These are phyloP conservation scores for Rhinopithecus roxellana DNA, from an alignment of 2,113 vertebrate species.

Conservation along the genomic window DNA sequence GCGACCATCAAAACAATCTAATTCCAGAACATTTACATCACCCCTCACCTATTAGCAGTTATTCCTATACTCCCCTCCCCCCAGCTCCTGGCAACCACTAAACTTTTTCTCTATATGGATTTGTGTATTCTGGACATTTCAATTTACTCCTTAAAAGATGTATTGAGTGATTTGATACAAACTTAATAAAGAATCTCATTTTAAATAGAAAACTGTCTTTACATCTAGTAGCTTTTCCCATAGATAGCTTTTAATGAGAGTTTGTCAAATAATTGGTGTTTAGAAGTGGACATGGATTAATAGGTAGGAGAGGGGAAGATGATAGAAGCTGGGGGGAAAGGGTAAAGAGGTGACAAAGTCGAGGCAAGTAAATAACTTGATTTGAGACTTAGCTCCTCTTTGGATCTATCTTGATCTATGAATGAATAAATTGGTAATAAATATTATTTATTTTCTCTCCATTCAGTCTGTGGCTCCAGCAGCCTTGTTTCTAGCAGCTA, in stretches of 20 bases:
- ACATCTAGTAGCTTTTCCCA: neutral
- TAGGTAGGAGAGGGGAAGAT: neutral
- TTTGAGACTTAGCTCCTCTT: neutral
- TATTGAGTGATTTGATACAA: neutral
- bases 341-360: neutral
- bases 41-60: neutral
- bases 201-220: conserved; percentile 39
- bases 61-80: neutral
- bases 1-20: neutral
- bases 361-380: conserved; percentile 6
- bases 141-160: neutral
- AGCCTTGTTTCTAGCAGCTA: conserved; percentile 95
- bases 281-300: neutral
- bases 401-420: neutral
- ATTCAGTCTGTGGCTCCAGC: conserved; percentile 92
- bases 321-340: neutral
- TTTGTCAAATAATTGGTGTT: conserved; percentile 11
- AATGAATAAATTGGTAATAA: conserved; percentile 18
- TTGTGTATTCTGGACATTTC: conserved; percentile 34
- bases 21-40: neutral
- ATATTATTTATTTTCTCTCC: neutral
- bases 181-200: neutral
- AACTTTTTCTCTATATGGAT: neutral
- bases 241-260: neutral
- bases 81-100: neutral